Base-by-base conservation (phyloP, 2,888 invertebrate genomes). In the Cylloceria caligata region DNA sequence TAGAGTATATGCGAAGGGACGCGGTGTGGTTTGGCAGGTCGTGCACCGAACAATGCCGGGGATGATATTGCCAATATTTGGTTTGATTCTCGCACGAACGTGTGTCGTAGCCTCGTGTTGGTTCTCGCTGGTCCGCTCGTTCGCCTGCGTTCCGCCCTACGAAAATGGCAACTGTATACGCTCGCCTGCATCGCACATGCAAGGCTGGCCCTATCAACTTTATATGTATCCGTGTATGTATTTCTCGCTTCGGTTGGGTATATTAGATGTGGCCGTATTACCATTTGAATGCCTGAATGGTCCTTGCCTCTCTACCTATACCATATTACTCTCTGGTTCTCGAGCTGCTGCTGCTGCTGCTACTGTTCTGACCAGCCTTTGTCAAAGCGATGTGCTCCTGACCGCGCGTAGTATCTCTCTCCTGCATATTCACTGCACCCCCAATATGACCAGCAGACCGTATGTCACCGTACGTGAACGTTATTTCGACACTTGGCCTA, bases 1-100 rank as follows among this genome's bases (percentile, higher is more conserved):
- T 24, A 27, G 47, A 34, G 34, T 39, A 45, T 68, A 21, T 55
- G 9, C 45, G 42, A 64, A 39, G 55, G 64, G 55, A 71, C 7
- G 52, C 13, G 21, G 68, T 65, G 64, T 67, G 69, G 73, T 77
- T 73, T 67, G 77, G 81, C 79, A 72, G 62, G 78, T 74, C 68
- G 75, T 60, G 72, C 45, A 69, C 27, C 74, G 71, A 68, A 84
- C 88, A 90, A 90, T 89, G 86, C 85, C 55, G 85, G 88, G 89
- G 89, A 90, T 89, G 91, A 92, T 92, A 92, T 92, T 92, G 92
- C 90, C 92, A 92, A 92, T 92, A 92, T 92, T 92, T 92, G 91
- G 90, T 91, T 91, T 92, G 91, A 92, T 92, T 92, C 91, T 89
- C 88, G 86, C 87, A 87, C 87, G 87, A 87, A 88, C 86, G 86